Evolutionary conservation across 2,113 vertebrate species (phyloP).

Genomic region (Cheilinus undulatus): DNA sequence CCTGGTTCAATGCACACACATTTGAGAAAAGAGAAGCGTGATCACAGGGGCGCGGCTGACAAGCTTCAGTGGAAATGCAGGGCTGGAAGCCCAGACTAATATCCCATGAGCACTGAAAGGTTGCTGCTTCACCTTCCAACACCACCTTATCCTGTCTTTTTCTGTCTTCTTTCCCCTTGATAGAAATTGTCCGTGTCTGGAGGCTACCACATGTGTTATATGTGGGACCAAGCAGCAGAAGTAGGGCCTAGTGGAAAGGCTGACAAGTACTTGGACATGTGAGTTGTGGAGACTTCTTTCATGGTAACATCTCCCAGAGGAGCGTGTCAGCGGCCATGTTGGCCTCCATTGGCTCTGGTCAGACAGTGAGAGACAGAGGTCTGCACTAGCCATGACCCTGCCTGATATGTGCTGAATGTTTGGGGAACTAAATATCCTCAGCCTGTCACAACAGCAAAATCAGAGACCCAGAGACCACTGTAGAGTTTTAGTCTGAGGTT

Average conservation of each 20-base stretch:
- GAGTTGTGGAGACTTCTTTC: conserved; percentile 53
- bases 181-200: conserved; percentile 20
- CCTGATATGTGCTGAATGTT: conserved; percentile 62
- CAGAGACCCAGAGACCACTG: background rate
- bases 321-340: conserved; percentile 34
- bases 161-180: conserved; percentile 31
- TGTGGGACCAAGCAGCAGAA: conserved; percentile 5
- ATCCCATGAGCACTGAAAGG: conserved; percentile 69
- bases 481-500: background rate
- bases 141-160: conserved; percentile 13
- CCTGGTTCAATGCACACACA: conserved; percentile 51
- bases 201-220: background rate
- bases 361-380: conserved; percentile 63
- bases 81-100: conserved; percentile 66
- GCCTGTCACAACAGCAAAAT: conserved; percentile 60
- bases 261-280: conserved; percentile 38
- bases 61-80: conserved; percentile 69
- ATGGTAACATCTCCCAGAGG: conserved; percentile 64
- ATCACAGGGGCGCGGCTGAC: conserved; percentile 64
- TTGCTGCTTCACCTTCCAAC: conserved; percentile 50
- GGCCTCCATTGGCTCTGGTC: conserved; percentile 39
- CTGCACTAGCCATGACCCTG: conserved; percentile 69
- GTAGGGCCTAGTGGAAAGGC: background rate
- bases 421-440: conserved; percentile 21
- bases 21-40: conserved; percentile 56